Evolutionary conservation across 1,140 invertebrate species (phyloP).

Genomic region (Chlorops oryzae): DNA sequence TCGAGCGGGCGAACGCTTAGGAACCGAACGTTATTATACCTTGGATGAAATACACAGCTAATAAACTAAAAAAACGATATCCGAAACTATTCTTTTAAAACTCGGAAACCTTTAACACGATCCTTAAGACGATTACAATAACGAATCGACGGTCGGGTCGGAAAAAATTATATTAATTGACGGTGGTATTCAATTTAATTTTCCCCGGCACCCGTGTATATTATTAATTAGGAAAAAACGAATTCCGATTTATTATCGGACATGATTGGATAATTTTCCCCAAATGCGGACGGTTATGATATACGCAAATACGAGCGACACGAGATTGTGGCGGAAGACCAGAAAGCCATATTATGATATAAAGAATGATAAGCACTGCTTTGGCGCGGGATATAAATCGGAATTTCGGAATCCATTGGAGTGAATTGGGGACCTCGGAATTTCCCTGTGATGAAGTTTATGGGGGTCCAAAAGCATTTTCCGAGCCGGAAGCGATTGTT

Average conservation of each 20-base stretch:
- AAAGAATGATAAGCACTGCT: conserved; percentile 41
- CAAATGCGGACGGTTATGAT: conserved; percentile 51
- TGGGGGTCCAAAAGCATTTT: conserved; percentile 61
- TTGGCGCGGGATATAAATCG: conserved; percentile 59
- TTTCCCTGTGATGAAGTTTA: conserved; percentile 60
- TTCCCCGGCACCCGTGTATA: conserved; percentile 55
- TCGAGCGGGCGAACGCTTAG: conserved; percentile 13
- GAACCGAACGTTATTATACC: conserved; percentile 31
- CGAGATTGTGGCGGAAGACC: conserved; percentile 53
- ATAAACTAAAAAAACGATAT: conserved; percentile 43
- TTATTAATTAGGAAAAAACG: conserved; percentile 53
- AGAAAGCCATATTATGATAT: no score
- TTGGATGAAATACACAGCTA: conserved; percentile 50
- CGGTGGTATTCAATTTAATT: conserved; percentile 65
- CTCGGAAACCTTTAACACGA: conserved; percentile 46
- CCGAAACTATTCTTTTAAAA: no score
- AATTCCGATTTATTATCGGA: conserved; percentile 46
- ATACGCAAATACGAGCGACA: conserved; percentile 34
- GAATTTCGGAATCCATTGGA: conserved; percentile 63
- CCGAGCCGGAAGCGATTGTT: conserved; percentile 59
- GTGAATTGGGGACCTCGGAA: conserved; percentile 56
- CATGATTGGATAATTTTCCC: conserved; percentile 57
- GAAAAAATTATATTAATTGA: conserved; percentile 54
- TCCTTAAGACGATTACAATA: conserved; percentile 52
- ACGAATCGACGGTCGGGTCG: conserved; percentile 41